These are phyloP conservation scores for Pangasianodon hypophthalmus DNA, from an alignment of 2,113 vertebrate species.

Conservation along the genomic window DNA sequence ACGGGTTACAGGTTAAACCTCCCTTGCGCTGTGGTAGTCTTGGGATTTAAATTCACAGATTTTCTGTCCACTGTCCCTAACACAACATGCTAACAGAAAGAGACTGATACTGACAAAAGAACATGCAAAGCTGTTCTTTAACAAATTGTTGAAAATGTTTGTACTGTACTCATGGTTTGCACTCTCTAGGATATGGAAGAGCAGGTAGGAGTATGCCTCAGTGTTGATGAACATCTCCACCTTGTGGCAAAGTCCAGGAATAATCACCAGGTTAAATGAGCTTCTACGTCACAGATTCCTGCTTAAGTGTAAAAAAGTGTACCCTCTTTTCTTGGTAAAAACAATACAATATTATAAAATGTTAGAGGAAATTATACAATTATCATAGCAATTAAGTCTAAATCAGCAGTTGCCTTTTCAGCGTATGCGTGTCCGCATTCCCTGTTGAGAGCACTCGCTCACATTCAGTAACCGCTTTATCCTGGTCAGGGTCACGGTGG, in stretches of 20 bases:
- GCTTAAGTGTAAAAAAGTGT: not conserved
- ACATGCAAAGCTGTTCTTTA: not conserved
- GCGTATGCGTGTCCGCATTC: not conserved
- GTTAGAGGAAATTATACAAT: no score
- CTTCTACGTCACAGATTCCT: not conserved
- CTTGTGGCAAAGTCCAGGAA: conserved; percentile 30
- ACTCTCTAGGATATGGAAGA: not conserved
- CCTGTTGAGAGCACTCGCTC: not conserved
- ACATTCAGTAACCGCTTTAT: not conserved
- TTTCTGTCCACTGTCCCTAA: not conserved
- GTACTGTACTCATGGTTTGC: not conserved
- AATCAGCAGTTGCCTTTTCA: not conserved
- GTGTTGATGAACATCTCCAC: conserved; percentile 28
- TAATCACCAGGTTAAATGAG: not conserved
- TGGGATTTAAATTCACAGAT: not conserved
- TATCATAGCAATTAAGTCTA: not conserved
- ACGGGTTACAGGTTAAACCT: not conserved
- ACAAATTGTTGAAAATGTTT: not conserved
- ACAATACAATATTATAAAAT: not conserved
- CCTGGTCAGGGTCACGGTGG: not conserved
- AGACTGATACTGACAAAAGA: no score
- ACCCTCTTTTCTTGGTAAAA: not conserved
- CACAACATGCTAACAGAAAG: not conserved
- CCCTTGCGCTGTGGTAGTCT: not conserved
- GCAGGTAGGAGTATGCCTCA: not conserved